A percentile compares a stretch with the other conserved stretches of the same genome.
These are phyloP conservation scores for Ianthella basta DNA, from an alignment of 37 sponge, comb jelly and placozoan species.

Conservation along the genomic window DNA sequence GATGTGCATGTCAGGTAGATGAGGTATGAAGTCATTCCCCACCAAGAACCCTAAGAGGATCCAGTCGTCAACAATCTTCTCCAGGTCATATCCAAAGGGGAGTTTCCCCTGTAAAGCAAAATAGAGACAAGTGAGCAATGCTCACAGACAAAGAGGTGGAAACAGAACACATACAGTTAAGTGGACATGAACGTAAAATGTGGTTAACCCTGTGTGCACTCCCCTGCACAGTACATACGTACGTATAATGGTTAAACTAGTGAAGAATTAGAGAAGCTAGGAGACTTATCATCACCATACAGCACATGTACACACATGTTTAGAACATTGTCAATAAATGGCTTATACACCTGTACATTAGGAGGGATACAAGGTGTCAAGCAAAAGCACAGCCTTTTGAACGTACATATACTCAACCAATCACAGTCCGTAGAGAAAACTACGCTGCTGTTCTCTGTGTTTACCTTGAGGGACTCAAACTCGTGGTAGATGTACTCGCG, in stretches of 20 bases:
- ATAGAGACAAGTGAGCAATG: neutral
- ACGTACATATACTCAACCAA: no score
- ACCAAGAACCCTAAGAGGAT: conserved; percentile 94
- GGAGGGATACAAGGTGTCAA: no score
- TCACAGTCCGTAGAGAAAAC: no score
- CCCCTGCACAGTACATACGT: neutral
- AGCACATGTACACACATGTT: no score
- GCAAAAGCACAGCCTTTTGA: no score
- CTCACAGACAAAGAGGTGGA: neutral
- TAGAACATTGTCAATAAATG: no score
- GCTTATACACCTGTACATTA: no score
- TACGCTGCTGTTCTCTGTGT: neutral
- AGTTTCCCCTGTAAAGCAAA: conserved; percentile 56
- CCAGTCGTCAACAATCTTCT: conserved; percentile 97
- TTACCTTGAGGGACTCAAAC: conserved; percentile 79
- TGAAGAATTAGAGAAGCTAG: no score
- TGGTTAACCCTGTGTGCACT: neutral
- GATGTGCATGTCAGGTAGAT: conserved; percentile 95
- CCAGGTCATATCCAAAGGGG: conserved; percentile 84
- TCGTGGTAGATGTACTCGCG: conserved; percentile 95
- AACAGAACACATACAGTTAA: neutral
- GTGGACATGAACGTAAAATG: neutral
- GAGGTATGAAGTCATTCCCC: conserved; percentile 98
- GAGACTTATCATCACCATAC: no score
- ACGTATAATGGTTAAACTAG: no score